Conservation (phyloP, 2,888 invertebrate genomes). For the Leptarthrus brevirostris region DNA sequence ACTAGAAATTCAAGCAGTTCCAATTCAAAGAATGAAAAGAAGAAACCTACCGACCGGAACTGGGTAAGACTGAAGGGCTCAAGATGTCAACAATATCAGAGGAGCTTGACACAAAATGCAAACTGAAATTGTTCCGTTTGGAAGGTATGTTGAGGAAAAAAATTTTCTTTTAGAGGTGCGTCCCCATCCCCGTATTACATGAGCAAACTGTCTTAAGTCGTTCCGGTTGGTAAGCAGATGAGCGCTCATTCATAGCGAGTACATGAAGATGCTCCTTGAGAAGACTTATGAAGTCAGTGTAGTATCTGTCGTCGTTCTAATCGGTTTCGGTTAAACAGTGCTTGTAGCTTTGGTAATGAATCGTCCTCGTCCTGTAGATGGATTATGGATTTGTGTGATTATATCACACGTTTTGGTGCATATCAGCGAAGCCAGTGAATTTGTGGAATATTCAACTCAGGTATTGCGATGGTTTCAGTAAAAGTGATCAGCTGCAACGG, state of each 20-base stretch:
- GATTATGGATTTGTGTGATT: neutral
- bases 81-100: neutral
- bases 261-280: conserved; percentile 20
- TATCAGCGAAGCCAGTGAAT: neutral
- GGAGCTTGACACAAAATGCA: neutral
- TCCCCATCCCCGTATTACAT: conserved; percentile 4
- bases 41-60: conserved; percentile 50
- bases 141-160: no score
- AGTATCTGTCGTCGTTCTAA: neutral
- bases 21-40: no score
- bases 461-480: neutral
- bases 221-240: conserved; percentile 50
- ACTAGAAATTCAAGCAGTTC: no score
- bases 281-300: conserved; percentile 32
- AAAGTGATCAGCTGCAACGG: neutral
- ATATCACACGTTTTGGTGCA: neutral
- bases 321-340: neutral
- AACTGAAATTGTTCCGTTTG: neutral
- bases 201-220: conserved; percentile 30
- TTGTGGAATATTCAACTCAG: conserved; percentile 46
- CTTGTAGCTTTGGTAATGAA: neutral
- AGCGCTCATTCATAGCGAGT: conserved; percentile 41
- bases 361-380: neutral
- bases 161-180: conserved; percentile 16
- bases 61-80: conserved; percentile 42